Percentiles rank a stretch among this genome's conserved stretches.
These are phyloP conservation scores for Columba livia DNA, from an alignment of 2,113 vertebrate genomes.

Conservation along the genomic window DNA sequence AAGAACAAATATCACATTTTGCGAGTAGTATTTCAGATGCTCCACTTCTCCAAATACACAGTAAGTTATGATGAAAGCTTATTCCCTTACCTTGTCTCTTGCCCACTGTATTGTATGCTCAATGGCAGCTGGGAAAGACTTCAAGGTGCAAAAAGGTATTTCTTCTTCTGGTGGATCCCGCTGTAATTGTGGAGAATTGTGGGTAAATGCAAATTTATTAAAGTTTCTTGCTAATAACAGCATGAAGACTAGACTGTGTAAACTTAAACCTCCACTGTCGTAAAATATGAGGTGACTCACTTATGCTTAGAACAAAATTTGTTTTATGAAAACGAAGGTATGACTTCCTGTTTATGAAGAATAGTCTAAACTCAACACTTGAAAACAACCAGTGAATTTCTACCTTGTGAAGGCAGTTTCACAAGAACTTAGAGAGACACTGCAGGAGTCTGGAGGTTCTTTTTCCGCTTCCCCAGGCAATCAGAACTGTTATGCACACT, in stretches of 20 bases:
- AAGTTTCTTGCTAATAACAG: background rate
- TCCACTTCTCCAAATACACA: background rate
- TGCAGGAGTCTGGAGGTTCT: background rate
- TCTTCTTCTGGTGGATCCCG: slow-evolving; percentile 97
- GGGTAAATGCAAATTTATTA: background rate
- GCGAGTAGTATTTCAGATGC: background rate
- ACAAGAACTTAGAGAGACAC: background rate
- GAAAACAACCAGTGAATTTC: background rate
- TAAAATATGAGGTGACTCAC: background rate
- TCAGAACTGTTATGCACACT: background rate
- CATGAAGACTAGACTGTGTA: background rate
- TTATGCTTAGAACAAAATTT: background rate
- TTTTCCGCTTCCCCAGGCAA: background rate
- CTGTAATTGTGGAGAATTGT: slow-evolving; percentile 66
- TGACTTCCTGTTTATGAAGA: background rate
- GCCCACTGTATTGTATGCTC: slow-evolving; percentile 99
- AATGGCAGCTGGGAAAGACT: slow-evolving; percentile 96
- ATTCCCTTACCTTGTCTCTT: slow-evolving; percentile 89
- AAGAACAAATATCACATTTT: background rate
- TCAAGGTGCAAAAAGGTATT: slow-evolving; percentile 98
- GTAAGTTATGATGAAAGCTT: background rate
- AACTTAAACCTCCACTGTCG: background rate
- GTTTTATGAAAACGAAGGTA: background rate
- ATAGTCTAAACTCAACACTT: background rate
- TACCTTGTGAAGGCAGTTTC: background rate